Base-by-base conservation (phyloP, 2,888 invertebrate genomes). In the Cremastobaeus sp. region DNA sequence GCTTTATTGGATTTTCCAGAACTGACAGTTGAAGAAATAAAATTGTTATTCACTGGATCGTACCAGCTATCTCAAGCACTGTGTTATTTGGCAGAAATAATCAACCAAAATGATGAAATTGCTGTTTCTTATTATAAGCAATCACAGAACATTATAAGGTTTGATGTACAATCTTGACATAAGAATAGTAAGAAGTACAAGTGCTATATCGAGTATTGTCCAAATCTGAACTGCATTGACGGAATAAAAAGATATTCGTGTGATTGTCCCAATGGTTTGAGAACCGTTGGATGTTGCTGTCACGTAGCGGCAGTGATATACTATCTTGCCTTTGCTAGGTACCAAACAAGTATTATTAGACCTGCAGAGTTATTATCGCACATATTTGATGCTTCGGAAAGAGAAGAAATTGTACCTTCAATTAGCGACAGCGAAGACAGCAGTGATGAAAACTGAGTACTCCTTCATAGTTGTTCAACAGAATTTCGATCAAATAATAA, bases 1-100 rank as follows among this genome's bases (percentile, higher is more conserved):
- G 55, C 30, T 14, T 12, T 55, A 4, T 1, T 8, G 1, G 41
- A 59, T 25, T 59, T 59, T 12, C 59, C 59, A 3, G 59, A 59
- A 59, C 17, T 60, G 21, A 60, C 32, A 0, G 32, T 48, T 14
- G 20, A 20, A 2, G 48, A 60, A 1, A 14, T 48, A 8, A 39
- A 39, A 18, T 30, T 60, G n/a, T 25, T 60, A 1, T 48, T 39
- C 32, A 48, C 48, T 2, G 48, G 48, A 3, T 35, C 39, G 4
- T 60, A 50, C 11, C 48, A 60, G 14, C 39, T 18, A 8, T 18
- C 28, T 2, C 48, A 48, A 25, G 4, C 48, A 1, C 3, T 60
- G 2, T 60, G 48, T 1, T 60, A 60, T 14, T 21, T 48, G 5
- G 43, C 50, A 0, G 60, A 62, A 37, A n/a, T 62, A 0, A 4